These are phyloP conservation scores for Drosophila villosipedis DNA, from an alignment of 2,888 invertebrate species.

Conservation along the genomic window DNA sequence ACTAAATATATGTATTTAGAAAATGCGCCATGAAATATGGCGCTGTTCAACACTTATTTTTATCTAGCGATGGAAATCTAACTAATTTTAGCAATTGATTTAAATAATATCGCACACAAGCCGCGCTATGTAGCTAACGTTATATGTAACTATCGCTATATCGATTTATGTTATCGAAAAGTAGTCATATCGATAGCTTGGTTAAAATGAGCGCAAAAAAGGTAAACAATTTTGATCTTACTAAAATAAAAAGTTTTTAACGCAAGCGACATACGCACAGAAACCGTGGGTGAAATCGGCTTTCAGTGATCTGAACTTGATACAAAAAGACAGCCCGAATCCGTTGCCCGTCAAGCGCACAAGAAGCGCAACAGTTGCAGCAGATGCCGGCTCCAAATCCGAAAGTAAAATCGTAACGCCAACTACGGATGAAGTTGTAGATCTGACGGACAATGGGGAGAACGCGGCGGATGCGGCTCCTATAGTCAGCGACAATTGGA, in stretches of 20 bases:
- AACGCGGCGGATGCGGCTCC: not conserved
- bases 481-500: constrained; percentile 86
- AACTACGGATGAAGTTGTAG: constrained; percentile 18
- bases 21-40: not conserved
- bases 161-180: not conserved
- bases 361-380: constrained; percentile 32
- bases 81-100: not conserved
- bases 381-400: not conserved
- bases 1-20: not conserved
- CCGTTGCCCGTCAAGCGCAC: constrained; percentile 36
- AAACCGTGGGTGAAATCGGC: constrained; percentile 78
- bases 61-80: not conserved
- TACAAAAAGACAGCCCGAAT: constrained; percentile 17
- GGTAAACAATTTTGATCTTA: constrained; percentile 60
- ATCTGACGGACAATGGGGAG: constrained; percentile 36
- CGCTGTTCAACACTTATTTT: constrained; percentile 12
- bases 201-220: constrained; percentile 61
- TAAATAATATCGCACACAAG: not conserved
- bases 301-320: constrained; percentile 65
- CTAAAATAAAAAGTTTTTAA: not conserved
- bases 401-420: constrained; percentile 2
- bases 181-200: constrained; percentile 29
- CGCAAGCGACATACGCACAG: constrained; percentile 30
- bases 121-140: not conserved
- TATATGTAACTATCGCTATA: not conserved